These are phyloP conservation scores for Oceanodroma tethys DNA, from an alignment of 2,113 vertebrate species.

Conservation along the genomic window DNA sequence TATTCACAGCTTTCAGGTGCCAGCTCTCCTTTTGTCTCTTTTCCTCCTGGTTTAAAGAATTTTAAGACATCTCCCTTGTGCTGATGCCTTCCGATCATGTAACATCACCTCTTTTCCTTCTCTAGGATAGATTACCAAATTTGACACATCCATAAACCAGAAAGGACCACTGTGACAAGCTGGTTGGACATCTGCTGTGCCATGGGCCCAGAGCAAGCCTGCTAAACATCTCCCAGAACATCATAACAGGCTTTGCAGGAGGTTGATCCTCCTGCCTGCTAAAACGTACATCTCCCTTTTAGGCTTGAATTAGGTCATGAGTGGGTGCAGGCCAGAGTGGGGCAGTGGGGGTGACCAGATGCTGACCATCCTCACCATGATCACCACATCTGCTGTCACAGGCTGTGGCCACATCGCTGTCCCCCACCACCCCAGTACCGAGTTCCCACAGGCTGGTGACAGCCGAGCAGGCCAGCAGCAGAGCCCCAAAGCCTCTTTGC, in stretches of 20 bases:
- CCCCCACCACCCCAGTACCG: neutral
- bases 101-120: neutral
- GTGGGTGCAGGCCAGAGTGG: neutral
- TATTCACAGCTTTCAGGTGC: neutral
- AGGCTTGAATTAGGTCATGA: neutral
- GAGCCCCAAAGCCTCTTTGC: neutral
- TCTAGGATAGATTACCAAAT: neutral
- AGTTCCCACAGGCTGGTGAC: rapidly evolving
- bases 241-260: neutral
- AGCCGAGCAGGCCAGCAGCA: neutral
- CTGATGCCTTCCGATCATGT: neutral
- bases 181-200: neutral
- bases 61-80: neutral
- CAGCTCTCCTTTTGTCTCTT: neutral
- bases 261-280: neutral
- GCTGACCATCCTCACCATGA: neutral
- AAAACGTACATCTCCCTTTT: neutral
- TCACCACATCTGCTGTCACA: neutral
- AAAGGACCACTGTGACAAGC: neutral
- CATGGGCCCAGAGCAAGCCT: neutral
- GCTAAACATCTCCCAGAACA: neutral
- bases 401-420: neutral
- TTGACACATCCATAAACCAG: neutral
- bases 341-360: neutral
- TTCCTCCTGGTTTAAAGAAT: neutral